Conservation (phyloP, 2,888 invertebrate species). For the Ferrisia virgata region DNA sequence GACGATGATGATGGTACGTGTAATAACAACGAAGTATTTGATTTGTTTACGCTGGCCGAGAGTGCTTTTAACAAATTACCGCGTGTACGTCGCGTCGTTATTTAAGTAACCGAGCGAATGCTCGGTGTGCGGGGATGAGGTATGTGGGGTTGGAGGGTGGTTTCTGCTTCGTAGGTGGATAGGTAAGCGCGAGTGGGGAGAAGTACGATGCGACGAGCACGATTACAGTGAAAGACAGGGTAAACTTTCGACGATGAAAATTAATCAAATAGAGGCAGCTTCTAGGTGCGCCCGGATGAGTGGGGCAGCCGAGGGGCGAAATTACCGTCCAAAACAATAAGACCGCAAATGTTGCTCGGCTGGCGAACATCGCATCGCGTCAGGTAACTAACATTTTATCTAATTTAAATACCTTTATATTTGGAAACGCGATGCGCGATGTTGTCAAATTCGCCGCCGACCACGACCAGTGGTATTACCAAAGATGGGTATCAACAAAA, state of each 20-base stretch:
- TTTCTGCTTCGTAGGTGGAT: not conserved
- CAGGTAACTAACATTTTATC: not conserved
- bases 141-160: not conserved
- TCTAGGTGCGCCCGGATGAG: not conserved
- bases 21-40: not conserved
- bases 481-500: too few relatives aligned
- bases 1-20: too few relatives aligned
- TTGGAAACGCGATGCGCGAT: too few relatives aligned
- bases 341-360: not conserved
- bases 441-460: too few relatives aligned
- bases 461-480: too few relatives aligned
- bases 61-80: constrained; percentile 3
- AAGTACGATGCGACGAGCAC: not conserved
- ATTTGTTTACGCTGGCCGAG: constrained; percentile 5
- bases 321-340: not conserved
- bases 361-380: not conserved
- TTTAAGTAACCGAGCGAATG: not conserved
- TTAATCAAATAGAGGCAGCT: not conserved
- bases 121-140: not conserved
- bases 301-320: not conserved
- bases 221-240: not conserved
- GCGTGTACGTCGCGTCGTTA: not conserved
- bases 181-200: too few relatives aligned
- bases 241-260: not conserved
- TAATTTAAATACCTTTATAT: too few relatives aligned